Base-by-base conservation (phyloP, 2,888 invertebrate genomes). In the Auanema freiburgensis region DNA sequence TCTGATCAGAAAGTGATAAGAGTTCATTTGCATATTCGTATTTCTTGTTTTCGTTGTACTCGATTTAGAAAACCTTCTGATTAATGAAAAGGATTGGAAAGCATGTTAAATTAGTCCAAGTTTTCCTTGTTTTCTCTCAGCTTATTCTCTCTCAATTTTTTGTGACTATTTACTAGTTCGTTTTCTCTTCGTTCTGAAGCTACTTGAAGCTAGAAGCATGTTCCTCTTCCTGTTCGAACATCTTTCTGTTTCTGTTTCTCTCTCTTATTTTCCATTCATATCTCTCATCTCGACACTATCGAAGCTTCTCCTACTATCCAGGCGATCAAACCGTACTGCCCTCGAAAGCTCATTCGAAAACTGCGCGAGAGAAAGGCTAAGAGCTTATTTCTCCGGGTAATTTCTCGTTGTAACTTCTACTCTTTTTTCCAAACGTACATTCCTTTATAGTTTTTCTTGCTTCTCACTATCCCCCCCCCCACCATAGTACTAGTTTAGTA, bases 241-340 rank as follows among this genome's bases (percentile, higher is more conserved):
- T 57, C 21, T 44, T 25, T 43, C 57, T 23, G 4, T 42, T n/a
- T n/a, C 33, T 18, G 18, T 40, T 41, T 51, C 40, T 46, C 50
- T 16, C 53, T 46, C 40, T 51, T 43, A n/a, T 53, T 59, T n/a
- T 50, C 33, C 49, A 44, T 49, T n/a, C 49, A n/a, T 57, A 18
- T 23, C 24, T 49, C 25, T 46, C 46, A n/a, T 18, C n/a, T 8
- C 10, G 1, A 50, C 2, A 44, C 18, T 8, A 57, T 43, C 44
- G 8, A 33, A 33, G 33, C 33, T 33, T 33, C 8, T 33, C 33
- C 33, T 33, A 33, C 33, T 33, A 33, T 33, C 33, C 33, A 33
- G 3, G 33, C 33, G 33, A 33, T 33, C 33, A 8, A 33, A 33
- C 33, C 33, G 33, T 33, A 33, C 33, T 33, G 33, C 33, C 33